A percentile compares a stretch with the other conserved stretches of the same genome.
Conservation (phyloP, 92 coral and sea anemone species). For the Umimayanthus kanabou region DNA sequence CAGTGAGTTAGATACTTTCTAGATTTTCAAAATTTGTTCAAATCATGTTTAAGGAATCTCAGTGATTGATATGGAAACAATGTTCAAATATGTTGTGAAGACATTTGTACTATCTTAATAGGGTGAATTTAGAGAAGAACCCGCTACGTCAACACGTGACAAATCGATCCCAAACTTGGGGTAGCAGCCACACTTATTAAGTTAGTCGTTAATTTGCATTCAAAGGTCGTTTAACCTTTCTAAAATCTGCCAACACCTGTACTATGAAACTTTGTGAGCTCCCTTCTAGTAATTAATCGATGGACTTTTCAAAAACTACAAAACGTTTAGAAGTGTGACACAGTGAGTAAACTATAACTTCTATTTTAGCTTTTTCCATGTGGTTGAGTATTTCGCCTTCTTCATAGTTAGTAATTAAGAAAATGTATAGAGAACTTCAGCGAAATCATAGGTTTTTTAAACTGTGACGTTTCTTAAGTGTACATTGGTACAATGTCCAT, state of each 20-base stretch:
- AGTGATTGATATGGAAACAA: background rate
- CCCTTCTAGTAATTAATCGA: background rate
- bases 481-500: background rate
- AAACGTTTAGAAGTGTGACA: background rate
- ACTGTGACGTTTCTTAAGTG: background rate
- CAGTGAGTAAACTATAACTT: background rate
- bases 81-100: background rate
- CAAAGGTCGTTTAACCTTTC: background rate
- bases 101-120: no score
- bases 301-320: background rate
- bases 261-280: background rate
- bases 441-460: background rate
- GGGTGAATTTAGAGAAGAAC: background rate
- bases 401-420: background rate
- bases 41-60: no score
- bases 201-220: background rate
- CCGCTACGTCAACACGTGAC: background rate
- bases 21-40: background rate
- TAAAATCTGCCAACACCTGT: slow-evolving; percentile 8
- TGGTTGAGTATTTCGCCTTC: background rate
- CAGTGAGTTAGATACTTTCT: background rate
- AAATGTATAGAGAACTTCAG: background rate
- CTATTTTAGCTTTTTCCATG: background rate
- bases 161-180: background rate
- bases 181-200: background rate